A percentile compares a stretch with the other conserved stretches of the same genome.
Evolutionary conservation across 2,797 vertebrate genomes (phyloP).

Genomic region (Gymnothorax reevesii): DNA sequence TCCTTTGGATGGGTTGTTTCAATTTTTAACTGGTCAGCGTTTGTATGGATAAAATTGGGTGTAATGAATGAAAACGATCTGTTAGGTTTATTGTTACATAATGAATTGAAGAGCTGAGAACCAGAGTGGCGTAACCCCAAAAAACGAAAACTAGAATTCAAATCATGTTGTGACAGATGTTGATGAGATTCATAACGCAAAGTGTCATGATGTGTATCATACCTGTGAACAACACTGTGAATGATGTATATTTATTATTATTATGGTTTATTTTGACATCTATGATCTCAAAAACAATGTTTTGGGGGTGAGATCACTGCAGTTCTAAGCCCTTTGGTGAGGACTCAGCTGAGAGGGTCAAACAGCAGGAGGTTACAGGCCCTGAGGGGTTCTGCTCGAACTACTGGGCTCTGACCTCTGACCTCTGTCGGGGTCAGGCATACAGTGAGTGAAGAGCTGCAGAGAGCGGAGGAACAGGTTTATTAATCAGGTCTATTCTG

Average conservation of each 20-base stretch:
- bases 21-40: not conserved
- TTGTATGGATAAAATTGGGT: not conserved
- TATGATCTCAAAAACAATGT: too few species aligned
- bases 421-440: conserved; percentile 10
- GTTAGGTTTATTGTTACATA: not conserved
- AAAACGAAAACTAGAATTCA: too few species aligned
- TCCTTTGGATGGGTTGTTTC: not conserved
- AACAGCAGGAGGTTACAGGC: not conserved
- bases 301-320: too few species aligned
- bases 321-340: too few species aligned
- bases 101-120: not conserved
- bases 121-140: too few species aligned
- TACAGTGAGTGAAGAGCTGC: not conserved
- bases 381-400: not conserved
- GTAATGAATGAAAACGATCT: not conserved
- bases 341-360: not conserved
- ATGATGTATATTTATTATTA: too few species aligned
- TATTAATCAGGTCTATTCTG: conserved; percentile 33
- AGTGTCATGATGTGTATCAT: too few species aligned
- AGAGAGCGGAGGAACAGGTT: conserved; percentile 7
- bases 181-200: too few species aligned
- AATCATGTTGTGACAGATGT: too few species aligned
- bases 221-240: too few species aligned
- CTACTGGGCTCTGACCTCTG: not conserved
- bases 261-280: too few species aligned